phyloP scores from a whole-genome alignment of 2,113 vertebrate species.

The Aplodontia rufa region DNA sequence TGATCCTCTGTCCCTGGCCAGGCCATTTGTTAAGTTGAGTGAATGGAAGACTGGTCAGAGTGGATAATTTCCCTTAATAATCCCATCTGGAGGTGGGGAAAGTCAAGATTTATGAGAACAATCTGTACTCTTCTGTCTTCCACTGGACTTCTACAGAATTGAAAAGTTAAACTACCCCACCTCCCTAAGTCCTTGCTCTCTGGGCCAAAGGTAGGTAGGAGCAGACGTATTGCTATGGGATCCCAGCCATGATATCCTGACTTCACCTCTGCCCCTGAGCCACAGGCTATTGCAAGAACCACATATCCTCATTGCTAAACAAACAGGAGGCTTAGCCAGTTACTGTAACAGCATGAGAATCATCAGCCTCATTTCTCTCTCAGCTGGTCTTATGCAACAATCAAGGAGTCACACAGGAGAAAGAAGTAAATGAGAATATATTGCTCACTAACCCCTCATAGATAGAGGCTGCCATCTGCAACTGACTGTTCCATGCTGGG shows the following conservation, averaged over 20 bases:
- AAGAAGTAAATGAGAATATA: not conserved
- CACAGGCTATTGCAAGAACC: not conserved
- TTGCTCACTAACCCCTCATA: not conserved
- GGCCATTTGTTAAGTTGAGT: not conserved
- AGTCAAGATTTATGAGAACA: not conserved
- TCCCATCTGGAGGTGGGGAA: not conserved
- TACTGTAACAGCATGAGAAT: not conserved
- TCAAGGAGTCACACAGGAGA: not conserved
- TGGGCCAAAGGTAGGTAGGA: not conserved
- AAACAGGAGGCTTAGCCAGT: too few relatives aligned
- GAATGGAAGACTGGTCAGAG: not conserved
- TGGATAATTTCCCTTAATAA: not conserved
- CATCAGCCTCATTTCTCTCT: not conserved
- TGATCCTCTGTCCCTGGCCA: not conserved
- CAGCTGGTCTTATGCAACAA: not conserved
- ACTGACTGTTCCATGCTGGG: not conserved
- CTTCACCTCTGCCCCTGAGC: not conserved
- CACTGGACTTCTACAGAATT: not conserved
- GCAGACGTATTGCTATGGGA: not conserved
- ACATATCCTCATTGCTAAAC: too few relatives aligned
- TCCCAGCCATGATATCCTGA: too few relatives aligned
- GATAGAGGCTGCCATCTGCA: not conserved
- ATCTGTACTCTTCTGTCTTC: too few relatives aligned
- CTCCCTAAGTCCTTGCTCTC: not conserved
- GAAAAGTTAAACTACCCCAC: too few relatives aligned